A percentile compares a stretch with the other conserved stretches of the same genome.
Conservation (phyloP, 2,797 vertebrate genomes). For the Sparus aurata region DNA sequence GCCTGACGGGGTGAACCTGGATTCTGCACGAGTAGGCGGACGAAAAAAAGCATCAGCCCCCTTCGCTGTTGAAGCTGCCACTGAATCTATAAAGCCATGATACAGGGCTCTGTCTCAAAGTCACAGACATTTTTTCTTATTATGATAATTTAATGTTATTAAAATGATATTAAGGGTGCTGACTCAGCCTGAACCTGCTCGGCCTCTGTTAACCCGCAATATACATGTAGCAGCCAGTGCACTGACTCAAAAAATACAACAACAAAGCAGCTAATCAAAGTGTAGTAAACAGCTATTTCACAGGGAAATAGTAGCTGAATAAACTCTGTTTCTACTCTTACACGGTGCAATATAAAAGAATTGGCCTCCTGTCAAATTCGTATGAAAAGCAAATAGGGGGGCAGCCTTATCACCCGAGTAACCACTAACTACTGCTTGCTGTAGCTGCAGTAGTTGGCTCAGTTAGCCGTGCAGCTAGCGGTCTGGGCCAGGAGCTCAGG, state of each 20-base stretch:
- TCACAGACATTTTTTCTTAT: neutral
- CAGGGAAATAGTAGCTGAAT: no score
- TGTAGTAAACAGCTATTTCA: neutral
- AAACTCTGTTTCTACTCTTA: no score
- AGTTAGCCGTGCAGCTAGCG: no score
- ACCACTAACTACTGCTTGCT: no score
- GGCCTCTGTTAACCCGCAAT: neutral
- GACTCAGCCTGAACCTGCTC: slow-evolving; percentile 30
- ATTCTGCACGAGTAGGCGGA: slow-evolving; percentile 30
- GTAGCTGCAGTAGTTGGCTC: no score
- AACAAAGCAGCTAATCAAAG: neutral
- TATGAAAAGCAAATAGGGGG: no score
- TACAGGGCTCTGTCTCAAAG: neutral
- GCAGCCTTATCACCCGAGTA: no score
- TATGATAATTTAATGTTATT: slow-evolving; percentile 16
- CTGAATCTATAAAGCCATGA: slow-evolving; percentile 25
- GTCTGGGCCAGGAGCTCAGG: no score
- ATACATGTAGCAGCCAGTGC: neutral
- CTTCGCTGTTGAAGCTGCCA: neutral
- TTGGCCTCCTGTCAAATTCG: no score
- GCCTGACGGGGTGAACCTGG: slow-evolving; percentile 24
- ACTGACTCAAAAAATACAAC: slow-evolving; percentile 3
- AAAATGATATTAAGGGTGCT: neutral
- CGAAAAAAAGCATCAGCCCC: neutral
- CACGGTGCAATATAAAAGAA: no score